Evolutionary conservation across 2,797 vertebrate species (phyloP), one percentile per base, ranked within the genome.

Genomic region (Numenius phaeopus): DNA sequence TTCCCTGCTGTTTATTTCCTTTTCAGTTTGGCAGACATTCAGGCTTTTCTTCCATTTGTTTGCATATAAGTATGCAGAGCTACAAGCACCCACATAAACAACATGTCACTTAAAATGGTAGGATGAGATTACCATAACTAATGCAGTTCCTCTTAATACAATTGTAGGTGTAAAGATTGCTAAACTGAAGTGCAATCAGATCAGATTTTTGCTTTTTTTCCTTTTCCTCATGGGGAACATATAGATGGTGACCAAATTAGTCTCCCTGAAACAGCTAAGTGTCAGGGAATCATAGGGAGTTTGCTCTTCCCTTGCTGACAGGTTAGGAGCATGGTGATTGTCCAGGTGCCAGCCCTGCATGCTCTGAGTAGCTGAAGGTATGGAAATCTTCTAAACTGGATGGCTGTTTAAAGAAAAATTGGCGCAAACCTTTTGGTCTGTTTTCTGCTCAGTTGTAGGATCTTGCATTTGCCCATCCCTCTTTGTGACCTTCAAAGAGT

Each of bases 21-120:
- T 94, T 71, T 80, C 0, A 2, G 6, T 90, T 95, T 95, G 93
- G 57, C 87, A 95, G 65, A 21, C 16, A 10, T 79, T 95, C 58
- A 78, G 70, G 19, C 16, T 93, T 92, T 82, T 76, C 55, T 90
- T 88, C 62, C 10, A 37, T 85, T 91, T 92, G 54, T 95, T 97
- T 93, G 58, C 47, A 71, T 50, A 88, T 34, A 80, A 22, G 24
- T 58, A 47, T n/a, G 40, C 50, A 83, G 30, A 89, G 11, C 39
- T 94, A 61, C 42, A 50, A 89, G 67, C 34, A 80, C 32, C 21
- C 64, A 73, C 71, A 94, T 39, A 92, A 95, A 92, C 26, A 59
- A 40, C 30, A 46, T 47, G 58, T 71, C 72, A 77, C 42, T 87
- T 84, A 54, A 96, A 94, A 90, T 66, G 30, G n/a, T 81, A 79